Evolutionary conservation across 2,888 invertebrate species (phyloP).

Genomic region (Cephus rjabovi): DNA sequence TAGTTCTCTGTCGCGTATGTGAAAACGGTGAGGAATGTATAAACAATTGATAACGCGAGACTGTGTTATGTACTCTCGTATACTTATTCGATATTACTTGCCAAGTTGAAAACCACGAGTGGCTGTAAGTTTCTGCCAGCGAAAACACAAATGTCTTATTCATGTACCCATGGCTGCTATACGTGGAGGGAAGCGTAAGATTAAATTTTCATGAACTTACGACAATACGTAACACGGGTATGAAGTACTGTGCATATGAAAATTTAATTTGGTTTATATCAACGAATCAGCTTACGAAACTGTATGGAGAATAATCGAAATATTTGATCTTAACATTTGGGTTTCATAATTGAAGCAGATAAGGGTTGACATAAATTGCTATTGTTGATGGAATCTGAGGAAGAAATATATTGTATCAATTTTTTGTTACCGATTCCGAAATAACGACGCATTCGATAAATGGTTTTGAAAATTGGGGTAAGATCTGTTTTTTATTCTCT

Average conservation of each 20-base stretch:
- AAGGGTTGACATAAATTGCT: background rate
- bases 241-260: conserved; percentile 41
- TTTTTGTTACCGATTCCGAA: background rate
- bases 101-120: background rate
- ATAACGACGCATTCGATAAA: background rate
- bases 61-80: background rate
- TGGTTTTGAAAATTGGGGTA: background rate
- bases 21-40: background rate
- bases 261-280: conserved; percentile 44
- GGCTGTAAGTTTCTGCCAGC: background rate
- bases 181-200: conserved; percentile 13
- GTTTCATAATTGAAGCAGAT: background rate
- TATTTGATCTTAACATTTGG: conserved; percentile 7
- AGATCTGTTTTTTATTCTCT: conserved; percentile 6
- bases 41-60: background rate
- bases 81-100: background rate
- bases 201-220: conserved; percentile 44
- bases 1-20: background rate
- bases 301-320: conserved; percentile 7
- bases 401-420: background rate
- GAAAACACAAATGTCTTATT: background rate
- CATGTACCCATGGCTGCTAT: background rate
- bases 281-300: background rate
- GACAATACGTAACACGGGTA: conserved; percentile 42
- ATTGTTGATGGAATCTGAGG: background rate